Evolutionary conservation across 1,140 invertebrate genomes (phyloP), one percentile per base, ranked within the genome.

Genomic region (Papilio dardanus): DNA sequence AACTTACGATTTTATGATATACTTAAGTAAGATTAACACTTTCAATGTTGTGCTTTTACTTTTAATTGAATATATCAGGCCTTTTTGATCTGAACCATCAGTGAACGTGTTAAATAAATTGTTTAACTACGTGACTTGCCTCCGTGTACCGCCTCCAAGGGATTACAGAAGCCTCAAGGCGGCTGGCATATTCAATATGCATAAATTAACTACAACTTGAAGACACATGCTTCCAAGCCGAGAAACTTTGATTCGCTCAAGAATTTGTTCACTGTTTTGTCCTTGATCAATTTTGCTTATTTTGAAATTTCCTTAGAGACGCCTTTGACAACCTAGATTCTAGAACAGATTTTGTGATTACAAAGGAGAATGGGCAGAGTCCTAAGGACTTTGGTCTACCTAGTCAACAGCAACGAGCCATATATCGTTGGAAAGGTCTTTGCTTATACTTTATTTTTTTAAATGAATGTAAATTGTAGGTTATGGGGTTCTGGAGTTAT

Each of bases 141-240:
- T 42, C 21, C 21, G 42, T 50, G 67, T 37, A 69, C 68, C 40
- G 74, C 67, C 69, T 62, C 77, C 33, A 75, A 66, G 74, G 62
- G 37, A 78, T 78, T 71, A 75, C 77, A 71, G 74, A 74, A 66
- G 33, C 76, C 68, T 74, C 74, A 68, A 71, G 68, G 62, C 35
- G 66, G 54, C 62, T 75, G 74, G 75, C 74, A 74, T 80, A 79
- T 81, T 81, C 75, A 76, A 75, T 79, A 75, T 79, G 78, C 76
- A 81, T 81, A 81, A 77, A 81, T 81, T 81, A 79, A 74, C 40
- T 68, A 58, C 54, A 81, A 81, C 76, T 81, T 79, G 54, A 62
- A 40, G 76, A 76, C 74, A 79, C 75, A 75, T 79, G 77, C 74
- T 77, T 65, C 40, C 58, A 35, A 74, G 31, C 65, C 74, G 76